These are phyloP conservation scores for Hydroisotoma schaefferi DNA, from an alignment of 2,888 invertebrate species.

Conservation along the genomic window DNA sequence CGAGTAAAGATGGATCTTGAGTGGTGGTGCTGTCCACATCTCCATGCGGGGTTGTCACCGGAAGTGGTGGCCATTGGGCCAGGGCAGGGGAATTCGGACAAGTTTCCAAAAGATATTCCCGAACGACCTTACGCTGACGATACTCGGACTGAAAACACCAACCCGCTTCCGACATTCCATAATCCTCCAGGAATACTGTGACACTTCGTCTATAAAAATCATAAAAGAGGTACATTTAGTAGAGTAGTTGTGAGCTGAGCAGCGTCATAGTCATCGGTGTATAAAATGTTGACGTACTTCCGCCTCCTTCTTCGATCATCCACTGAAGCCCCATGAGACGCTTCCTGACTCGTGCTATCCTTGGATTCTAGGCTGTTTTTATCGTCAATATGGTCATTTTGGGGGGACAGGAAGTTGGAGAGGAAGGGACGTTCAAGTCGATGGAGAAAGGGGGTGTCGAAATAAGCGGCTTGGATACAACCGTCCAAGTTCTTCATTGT, in stretches of 20 bases:
- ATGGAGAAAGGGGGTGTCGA: slow-evolving; percentile 33
- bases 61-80: not conserved
- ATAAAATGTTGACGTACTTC: too few species aligned
- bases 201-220: slow-evolving; percentile 13
- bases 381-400: too few species aligned
- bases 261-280: too few species aligned
- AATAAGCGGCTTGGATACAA: slow-evolving; percentile 35
- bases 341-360: not conserved
- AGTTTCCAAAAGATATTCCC: not conserved
- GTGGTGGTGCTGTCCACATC: not conserved
- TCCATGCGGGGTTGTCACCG: not conserved
- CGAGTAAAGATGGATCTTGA: not conserved
- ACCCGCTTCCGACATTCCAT: slow-evolving; percentile 25
- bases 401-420: too few species aligned
- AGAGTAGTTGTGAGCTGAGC: too few species aligned
- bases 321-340: too few species aligned
- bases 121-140: not conserved
- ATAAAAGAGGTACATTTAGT: too few species aligned
- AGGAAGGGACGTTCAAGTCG: slow-evolving; percentile 33
- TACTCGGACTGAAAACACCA: slow-evolving; percentile 31
- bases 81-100: not conserved
- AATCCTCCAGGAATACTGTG: slow-evolving; percentile 20
- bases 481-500: slow-evolving; percentile 37
- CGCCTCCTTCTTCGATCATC: too few species aligned
- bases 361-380: not conserved